Evolutionary conservation across 2,888 invertebrate species (phyloP), one percentile per base, ranked within the genome.

Genomic region (Rhopalosiphum nymphaeae): DNA sequence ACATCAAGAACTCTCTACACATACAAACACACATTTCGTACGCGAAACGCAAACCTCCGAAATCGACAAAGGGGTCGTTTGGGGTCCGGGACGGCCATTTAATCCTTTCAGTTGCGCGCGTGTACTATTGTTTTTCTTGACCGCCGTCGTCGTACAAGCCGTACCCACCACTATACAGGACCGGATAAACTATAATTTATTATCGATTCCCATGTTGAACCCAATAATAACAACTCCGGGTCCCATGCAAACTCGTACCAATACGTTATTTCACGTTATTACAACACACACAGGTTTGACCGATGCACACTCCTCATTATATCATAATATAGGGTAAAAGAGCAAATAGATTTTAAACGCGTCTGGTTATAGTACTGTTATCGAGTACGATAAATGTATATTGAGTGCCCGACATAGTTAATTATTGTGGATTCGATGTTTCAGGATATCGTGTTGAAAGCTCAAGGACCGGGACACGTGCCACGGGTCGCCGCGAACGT

Each of bases 401-500:
- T 13, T 13, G 21, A 53, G 53, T 53, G 53, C 21, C 16, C 53
- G 16, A 21, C 0, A 11, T 46, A 7, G 9, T 49, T 46, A n/a
- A 49, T n/a, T n/a, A 11, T 10, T 44, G 4, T 85, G 44, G 13
- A 3, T 85, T 44, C 13, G 10, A 85, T 36, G 78, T 95, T 94
- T 21, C 94, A 95, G 95, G 94, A 95, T 16, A 89, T 95, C 42
- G 89, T 92, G 26, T 94, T 95, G 46, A 94, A 95, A 88, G 94
- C 94, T 46, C 92, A 92, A 36, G 95, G 95, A 21, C 94, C 94
- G 49, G 95, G 94, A 36, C 94, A 94, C 90, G 91, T 95, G 29
- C 95, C 95, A 1, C 95, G 96, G 16, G 96, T 96, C 90, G 96
- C 96, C 26, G 97, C 96, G 93, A 96, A 96, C 94, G 97, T 98